Percentiles rank a stretch among this genome's conserved stretches.
These are phyloP conservation scores for Amiota minor DNA, from an alignment of 2,888 invertebrate species.

Conservation along the genomic window DNA sequence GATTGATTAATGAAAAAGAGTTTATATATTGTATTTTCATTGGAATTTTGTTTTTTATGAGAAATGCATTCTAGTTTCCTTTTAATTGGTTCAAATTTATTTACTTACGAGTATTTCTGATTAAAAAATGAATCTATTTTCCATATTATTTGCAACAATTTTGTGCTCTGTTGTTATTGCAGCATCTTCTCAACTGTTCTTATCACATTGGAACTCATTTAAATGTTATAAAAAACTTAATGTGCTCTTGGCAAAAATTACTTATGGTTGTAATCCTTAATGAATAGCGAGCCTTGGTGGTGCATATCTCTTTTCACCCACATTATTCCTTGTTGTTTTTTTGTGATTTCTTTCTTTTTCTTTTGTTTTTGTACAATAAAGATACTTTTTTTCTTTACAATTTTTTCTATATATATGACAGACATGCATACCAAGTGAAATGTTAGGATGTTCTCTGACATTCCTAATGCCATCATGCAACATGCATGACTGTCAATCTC, in stretches of 20 bases:
- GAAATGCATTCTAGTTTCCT: background rate
- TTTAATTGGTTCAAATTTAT: background rate
- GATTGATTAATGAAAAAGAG: too few species aligned
- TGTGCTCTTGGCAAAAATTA: conserved; percentile 10
- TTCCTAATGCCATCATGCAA: background rate
- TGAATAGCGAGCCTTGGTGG: too few species aligned
- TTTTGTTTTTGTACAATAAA: background rate
- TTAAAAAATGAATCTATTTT: too few species aligned
- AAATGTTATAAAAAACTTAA: conserved; percentile 42
- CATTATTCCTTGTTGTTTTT: conserved; percentile 3
- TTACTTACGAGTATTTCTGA: too few species aligned
- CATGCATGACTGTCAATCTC: background rate
- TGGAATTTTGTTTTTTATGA: background rate
- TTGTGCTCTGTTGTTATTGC: too few species aligned
- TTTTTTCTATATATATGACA: background rate
- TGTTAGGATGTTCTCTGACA: background rate
- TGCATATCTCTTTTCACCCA: background rate
- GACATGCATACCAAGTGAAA: background rate
- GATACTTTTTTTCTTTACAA: background rate
- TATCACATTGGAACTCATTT: conserved; percentile 15
- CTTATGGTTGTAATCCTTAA: too few species aligned
- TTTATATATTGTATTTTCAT: too few species aligned
- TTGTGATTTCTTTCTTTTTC: background rate
- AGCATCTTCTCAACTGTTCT: background rate
- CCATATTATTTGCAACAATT: too few species aligned